Base-by-base conservation (phyloP, 2,797 vertebrate genomes). In the Fundulus diaphanus region DNA sequence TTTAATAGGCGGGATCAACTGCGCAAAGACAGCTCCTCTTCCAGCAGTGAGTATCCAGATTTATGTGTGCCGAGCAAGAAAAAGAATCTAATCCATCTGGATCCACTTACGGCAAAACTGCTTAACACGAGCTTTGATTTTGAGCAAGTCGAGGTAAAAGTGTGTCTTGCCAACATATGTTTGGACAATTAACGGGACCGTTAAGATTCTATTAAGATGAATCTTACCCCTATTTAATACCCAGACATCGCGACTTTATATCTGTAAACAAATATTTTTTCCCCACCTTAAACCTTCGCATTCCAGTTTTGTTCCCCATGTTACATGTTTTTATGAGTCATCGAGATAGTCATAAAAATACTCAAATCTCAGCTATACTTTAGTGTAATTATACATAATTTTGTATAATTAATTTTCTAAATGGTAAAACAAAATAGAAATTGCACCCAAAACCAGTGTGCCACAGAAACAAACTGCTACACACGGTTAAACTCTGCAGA, bases 1-100 rank as follows among this genome's bases (percentile, higher is more conserved):
- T 79, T 86, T 93, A 1, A 94, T 96, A 7, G 96, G 96, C 48
- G 96, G 96, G 3, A 93, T 97, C 76, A 98, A 95, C 76, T 98
- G 96, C 92, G 94, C 7, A 68, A 78, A 91, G 20, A 90, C 69
- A 74, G 87, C 91, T 35, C 85, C 85, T 0, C 88, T 98, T 0
- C 54, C 92, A 76, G 90, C 88, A 74, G 97, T 98, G 91, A 94
- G 96, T 96, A 70, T 71, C 37, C 35, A 8, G 33, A 49, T 76
- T 31, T 67, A 63, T 77, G 51, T 31, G 31, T 73, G 3, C 8
- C 52, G 72, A 16, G n/a, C 16, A 52, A 76, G 81, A 72, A 35
- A 70, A 61, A 56, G 35, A 37, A 70, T 29, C 16, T 33, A 37
- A 48, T 31, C 81, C 72, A 82, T 86, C 69, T 87, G 72, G 74